phyloP scores from a whole-genome alignment of 2,797 vertebrate genomes.

The Rhabdomys pumilio region DNA sequence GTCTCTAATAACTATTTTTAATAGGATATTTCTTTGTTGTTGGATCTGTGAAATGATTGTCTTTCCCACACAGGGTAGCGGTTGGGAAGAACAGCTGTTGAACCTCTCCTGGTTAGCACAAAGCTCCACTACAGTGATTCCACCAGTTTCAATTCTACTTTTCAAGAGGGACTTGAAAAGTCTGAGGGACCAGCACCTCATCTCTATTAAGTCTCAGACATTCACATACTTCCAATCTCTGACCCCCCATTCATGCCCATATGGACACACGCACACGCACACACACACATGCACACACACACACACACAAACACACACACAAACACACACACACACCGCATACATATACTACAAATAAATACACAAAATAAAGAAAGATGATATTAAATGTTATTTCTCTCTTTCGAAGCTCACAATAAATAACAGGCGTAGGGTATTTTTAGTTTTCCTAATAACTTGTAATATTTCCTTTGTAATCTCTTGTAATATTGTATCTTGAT shows the following conservation, averaged over 20 bases:
- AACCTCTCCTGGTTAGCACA: background rate
- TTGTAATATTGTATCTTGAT: background rate
- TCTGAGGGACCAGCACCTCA: background rate
- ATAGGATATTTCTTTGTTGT: background rate
- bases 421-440: background rate
- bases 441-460: background rate
- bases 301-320: background rate
- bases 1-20: background rate
- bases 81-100: background rate
- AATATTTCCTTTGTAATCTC: background rate
- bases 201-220: background rate
- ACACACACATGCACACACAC: too few species aligned
- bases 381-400: background rate
- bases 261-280: background rate
- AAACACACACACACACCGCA: background rate
- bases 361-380: background rate
- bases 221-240: background rate
- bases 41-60: background rate
- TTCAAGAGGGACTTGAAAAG: background rate
- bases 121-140: rapidly evolving
- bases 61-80: background rate
- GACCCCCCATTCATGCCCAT: background rate
- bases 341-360: background rate
- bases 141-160: rapidly evolving
- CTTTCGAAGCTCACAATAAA: background rate